Evolutionary conservation across 92 coral and sea anemone genomes (phyloP).

Genomic region (Pocillopora meandrina): DNA sequence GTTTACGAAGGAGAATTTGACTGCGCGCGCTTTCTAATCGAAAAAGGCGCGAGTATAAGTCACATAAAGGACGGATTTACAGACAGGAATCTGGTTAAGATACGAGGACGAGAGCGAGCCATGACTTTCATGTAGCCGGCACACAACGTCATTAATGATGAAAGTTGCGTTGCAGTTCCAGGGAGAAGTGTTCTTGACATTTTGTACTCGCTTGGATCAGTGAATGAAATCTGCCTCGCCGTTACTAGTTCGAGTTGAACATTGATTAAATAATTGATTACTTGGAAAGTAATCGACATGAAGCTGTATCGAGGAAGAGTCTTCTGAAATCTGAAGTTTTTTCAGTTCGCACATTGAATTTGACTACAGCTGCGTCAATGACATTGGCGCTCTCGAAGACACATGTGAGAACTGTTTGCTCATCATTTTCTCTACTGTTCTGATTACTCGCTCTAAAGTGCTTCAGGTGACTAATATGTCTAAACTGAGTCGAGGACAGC

Average conservation of each 20-base stretch:
- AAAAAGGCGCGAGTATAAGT: conserved; percentile 82
- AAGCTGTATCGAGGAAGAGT: not conserved
- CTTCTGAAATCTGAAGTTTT: not conserved
- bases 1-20: conserved; percentile 96
- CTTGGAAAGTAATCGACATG: not conserved
- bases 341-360: not conserved
- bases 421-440: not conserved
- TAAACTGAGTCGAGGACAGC: no score
- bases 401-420: not conserved
- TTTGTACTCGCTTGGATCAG: not conserved
- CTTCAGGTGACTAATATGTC: no score
- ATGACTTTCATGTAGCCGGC: conserved; percentile 4
- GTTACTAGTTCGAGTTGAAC: not conserved
- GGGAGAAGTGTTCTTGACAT: not conserved
- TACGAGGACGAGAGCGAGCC: conserved; percentile 4
- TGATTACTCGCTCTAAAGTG: no score
- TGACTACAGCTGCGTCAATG: no score
- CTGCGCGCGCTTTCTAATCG: conserved; percentile 81
- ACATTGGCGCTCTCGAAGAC: no score
- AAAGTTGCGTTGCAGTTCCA: no score
- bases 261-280: not conserved
- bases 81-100: conserved; percentile 44
- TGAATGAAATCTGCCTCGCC: not conserved
- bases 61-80: conserved; percentile 84
- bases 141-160: not conserved